phyloP scores from a whole-genome alignment of 2,797 vertebrate genomes.

The Bradypodion ventrale region DNA sequence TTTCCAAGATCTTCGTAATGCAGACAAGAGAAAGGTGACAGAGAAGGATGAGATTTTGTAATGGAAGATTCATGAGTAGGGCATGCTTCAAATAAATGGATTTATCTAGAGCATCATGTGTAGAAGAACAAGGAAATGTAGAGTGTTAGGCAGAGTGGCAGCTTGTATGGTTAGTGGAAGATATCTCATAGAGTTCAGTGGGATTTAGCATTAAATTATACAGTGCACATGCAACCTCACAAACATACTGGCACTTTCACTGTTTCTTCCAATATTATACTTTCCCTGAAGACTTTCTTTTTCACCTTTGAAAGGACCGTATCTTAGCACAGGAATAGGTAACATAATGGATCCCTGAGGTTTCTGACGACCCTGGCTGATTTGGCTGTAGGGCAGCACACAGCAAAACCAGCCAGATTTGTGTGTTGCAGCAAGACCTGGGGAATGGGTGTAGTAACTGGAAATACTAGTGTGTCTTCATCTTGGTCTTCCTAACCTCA shows the following conservation, averaged over 20 bases:
- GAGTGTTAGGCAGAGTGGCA: neutral
- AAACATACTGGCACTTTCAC: neutral
- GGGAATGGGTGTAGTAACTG: no score
- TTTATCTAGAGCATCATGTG: neutral
- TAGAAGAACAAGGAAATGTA: neutral
- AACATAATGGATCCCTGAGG: neutral
- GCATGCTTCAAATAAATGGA: neutral
- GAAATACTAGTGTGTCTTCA: no score
- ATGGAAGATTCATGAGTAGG: neutral
- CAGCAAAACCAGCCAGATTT: no score
- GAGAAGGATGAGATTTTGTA: neutral
- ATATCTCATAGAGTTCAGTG: neutral
- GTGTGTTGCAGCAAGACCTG: no score
- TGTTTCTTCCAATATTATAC: neutral
- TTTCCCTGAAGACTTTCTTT: neutral
- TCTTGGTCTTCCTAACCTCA: no score
- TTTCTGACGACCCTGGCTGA: neutral
- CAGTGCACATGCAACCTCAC: neutral
- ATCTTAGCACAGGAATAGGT: neutral
- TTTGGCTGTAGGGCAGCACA: no score
- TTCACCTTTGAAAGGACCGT: neutral
- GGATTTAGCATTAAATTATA: neutral
- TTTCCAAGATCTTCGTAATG: conserved; percentile 17
- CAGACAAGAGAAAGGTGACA: neutral
- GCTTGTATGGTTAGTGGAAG: neutral